A percentile compares a stretch with the other conserved stretches of the same genome.
Evolutionary conservation across 2,888 invertebrate genomes (phyloP).

Genomic region (Cheiracanthium punctorium): DNA sequence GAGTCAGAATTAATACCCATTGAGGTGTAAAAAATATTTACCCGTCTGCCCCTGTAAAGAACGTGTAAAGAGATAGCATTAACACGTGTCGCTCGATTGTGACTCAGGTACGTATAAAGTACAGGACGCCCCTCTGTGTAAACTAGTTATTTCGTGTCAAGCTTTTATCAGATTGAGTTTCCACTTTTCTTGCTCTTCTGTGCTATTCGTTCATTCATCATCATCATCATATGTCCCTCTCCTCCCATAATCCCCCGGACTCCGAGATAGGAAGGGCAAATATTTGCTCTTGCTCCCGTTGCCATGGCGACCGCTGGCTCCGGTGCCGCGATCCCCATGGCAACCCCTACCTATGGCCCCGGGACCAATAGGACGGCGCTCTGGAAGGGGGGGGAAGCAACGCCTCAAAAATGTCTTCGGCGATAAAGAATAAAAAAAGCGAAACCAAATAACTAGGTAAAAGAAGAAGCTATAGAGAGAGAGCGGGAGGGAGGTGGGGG

Average conservation of each 20-base stretch:
- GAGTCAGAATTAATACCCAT: slow-evolving; percentile 10
- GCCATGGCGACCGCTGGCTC: slow-evolving; percentile 62
- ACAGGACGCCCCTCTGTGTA: slow-evolving; percentile 59
- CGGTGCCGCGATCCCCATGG: slow-evolving; percentile 62
- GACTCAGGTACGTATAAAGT: slow-evolving; percentile 61
- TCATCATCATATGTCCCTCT: slow-evolving; percentile 69
- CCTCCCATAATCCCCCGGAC: slow-evolving; percentile 68
- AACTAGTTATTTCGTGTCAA: slow-evolving; percentile 70
- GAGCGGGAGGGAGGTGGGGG: slow-evolving; percentile 23
- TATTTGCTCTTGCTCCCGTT: slow-evolving; percentile 69
- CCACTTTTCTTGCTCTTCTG: slow-evolving; percentile 61
- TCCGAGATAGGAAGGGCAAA: slow-evolving; percentile 69
- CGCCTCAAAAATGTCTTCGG: slow-evolving; percentile 43
- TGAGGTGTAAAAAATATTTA: slow-evolving; percentile 12
- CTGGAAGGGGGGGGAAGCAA: slow-evolving; percentile 31
- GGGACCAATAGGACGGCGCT: slow-evolving; percentile 62
- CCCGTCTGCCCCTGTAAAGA: slow-evolving; percentile 49
- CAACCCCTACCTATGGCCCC: slow-evolving; percentile 66
- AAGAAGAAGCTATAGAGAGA: slow-evolving; percentile 30
- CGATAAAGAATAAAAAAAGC: slow-evolving; percentile 17
- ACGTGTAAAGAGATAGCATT: slow-evolving; percentile 51
- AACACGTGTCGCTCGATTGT: slow-evolving; percentile 48
- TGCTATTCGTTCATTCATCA: slow-evolving; percentile 62
- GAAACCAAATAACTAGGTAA: slow-evolving; percentile 56
- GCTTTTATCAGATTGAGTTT: slow-evolving; percentile 71